Percentiles rank a stretch among this genome's conserved stretches.
Evolutionary conservation across 2,888 invertebrate species (phyloP).

Genomic region (Lasius fuliginosus): DNA sequence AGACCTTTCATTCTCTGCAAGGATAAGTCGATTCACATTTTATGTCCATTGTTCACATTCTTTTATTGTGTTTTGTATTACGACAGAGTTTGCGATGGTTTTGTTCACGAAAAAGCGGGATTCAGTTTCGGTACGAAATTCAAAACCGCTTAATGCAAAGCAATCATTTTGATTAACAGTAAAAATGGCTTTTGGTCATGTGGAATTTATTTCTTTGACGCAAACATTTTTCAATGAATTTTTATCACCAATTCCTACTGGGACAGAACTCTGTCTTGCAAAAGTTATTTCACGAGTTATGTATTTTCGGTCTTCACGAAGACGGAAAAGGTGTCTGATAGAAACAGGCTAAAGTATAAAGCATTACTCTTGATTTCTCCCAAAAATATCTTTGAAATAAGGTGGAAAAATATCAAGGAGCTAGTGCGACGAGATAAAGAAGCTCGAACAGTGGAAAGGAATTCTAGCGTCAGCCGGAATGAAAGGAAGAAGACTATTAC

Average conservation of each 20-base stretch:
- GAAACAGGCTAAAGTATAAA: slow-evolving; percentile 16
- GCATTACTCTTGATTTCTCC: slow-evolving; percentile 38
- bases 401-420: slow-evolving; percentile 43
- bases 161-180: slow-evolving; percentile 14
- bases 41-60: not conserved
- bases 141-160: not conserved
- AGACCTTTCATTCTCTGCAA: not conserved
- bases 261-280: not conserved
- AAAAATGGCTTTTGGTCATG: not conserved
- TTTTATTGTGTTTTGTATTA: not conserved
- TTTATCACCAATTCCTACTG: slow-evolving; percentile 13
- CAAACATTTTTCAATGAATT: slow-evolving; percentile 35
- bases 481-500: slow-evolving; percentile 51
- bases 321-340: slow-evolving; percentile 13
- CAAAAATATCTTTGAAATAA: slow-evolving; percentile 33
- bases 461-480: slow-evolving; percentile 37
- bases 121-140: not conserved
- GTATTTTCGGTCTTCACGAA: slow-evolving; percentile 1
- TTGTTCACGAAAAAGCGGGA: not conserved
- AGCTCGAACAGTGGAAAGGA: slow-evolving; percentile 45
- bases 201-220: slow-evolving; percentile 33
- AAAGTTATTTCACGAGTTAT: slow-evolving; percentile 10
- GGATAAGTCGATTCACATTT: not conserved
- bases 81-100: not conserved
- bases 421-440: slow-evolving; percentile 32